These are phyloP conservation scores for Prionace glauca DNA, from an alignment of 2,797 vertebrate species.

Conservation along the genomic window DNA sequence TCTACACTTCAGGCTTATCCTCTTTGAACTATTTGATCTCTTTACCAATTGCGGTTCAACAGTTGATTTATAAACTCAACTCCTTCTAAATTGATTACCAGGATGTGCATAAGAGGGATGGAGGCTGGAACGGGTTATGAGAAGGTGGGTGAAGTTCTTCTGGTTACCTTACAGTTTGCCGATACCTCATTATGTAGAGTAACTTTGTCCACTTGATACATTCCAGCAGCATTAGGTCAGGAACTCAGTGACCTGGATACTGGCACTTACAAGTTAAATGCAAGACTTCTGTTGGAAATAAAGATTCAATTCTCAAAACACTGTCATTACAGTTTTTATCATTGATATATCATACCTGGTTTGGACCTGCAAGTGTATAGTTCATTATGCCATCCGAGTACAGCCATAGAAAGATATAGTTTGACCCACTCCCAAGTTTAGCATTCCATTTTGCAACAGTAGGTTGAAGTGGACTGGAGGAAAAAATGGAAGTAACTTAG, in stretches of 20 bases:
- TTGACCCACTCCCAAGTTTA: neutral
- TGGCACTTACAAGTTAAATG: neutral
- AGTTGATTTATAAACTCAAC: neutral
- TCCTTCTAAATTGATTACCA: neutral
- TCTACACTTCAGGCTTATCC: neutral
- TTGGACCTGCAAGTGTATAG: neutral
- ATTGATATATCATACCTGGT: constrained; percentile 41
- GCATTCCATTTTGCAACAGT: neutral
- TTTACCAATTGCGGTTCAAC: neutral
- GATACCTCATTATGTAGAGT: neutral
- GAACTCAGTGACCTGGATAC: neutral
- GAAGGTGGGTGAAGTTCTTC: neutral
- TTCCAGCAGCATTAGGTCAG: neutral
- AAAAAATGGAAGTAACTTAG: neutral
- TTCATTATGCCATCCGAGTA: neutral
- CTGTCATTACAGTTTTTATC: neutral
- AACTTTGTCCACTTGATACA: neutral
- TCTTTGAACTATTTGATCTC: neutral
- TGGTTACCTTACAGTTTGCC: neutral
- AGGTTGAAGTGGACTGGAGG: neutral
- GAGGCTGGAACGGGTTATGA: neutral
- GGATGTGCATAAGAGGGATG: neutral
- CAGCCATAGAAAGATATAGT: neutral
- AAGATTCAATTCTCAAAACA: neutral
- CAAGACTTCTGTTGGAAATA: neutral